Percentiles rank a stretch among this genome's conserved stretches.
phyloP scores from a whole-genome alignment of 1,140 invertebrate genomes.

The Daktulosphaira vitifoliae region DNA sequence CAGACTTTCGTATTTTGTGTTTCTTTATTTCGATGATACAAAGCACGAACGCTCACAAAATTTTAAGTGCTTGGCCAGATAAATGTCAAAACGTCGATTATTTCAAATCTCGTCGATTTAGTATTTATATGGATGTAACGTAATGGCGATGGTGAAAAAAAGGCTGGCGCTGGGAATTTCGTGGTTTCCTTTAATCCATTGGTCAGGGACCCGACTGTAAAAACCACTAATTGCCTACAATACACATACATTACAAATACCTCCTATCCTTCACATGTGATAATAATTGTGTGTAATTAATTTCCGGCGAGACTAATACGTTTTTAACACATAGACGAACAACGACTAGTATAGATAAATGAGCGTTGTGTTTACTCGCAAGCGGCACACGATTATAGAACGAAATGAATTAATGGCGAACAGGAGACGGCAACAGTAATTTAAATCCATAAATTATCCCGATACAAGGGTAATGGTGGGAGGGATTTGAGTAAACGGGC shows the following conservation, averaged over 20 bases:
- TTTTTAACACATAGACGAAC: slow-evolving; percentile 29
- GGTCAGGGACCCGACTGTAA: not conserved
- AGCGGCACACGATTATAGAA: not conserved
- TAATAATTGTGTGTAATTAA: no score
- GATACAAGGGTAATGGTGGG: not conserved
- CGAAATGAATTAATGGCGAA: slow-evolving; percentile 19
- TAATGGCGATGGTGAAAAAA: no score
- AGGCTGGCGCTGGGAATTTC: no score
- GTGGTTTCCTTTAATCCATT: no score
- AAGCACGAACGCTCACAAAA: no score
- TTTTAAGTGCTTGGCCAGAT: no score
- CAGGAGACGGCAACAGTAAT: not conserved
- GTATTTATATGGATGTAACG: no score
- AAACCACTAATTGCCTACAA: slow-evolving; percentile 22
- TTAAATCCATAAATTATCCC: slow-evolving; percentile 16
- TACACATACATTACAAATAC: not conserved
- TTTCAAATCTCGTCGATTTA: no score
- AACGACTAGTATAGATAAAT: slow-evolving; percentile 7
- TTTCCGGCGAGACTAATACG: slow-evolving; percentile 5
- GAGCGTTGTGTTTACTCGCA: not conserved
- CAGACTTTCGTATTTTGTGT: no score
- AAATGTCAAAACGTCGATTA: no score
- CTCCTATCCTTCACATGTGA: no score
- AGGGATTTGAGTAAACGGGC: not conserved
- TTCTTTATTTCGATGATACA: no score